Base-by-base conservation (phyloP, 2,888 invertebrate species). In the Gerris lacustris region DNA sequence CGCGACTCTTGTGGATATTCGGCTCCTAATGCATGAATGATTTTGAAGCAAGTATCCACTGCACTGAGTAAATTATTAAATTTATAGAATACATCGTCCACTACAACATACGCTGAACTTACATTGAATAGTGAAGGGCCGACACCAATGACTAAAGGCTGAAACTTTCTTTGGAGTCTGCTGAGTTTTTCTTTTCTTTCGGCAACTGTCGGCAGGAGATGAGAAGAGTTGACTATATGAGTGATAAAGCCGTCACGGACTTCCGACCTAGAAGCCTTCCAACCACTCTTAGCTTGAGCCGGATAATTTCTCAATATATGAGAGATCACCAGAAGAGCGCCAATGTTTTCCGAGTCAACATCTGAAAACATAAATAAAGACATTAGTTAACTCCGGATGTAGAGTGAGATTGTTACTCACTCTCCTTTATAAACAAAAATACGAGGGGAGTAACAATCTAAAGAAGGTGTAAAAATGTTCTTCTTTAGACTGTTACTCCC, bases 1-100 rank as follows among this genome's bases (percentile, higher is more conserved):
- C 74, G 70, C 55, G 70, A 69, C 6, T 62, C 72, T 45, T 67
- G 69, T 0, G 74, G 73, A 69, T 75, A 76, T 17, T 70, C 55
- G 6, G 72, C 64, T 63, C 75, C 69, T 5, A 74, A 66, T 0
- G 74, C 74, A 63, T 76, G 75, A 66, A 74, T 75, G 9, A 63
- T 47, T 69, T 76, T 75, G 47, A 73, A 76, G 63, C 75, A 74
- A 55, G 70, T 17, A 69, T 76, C 76, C 0, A 76, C 17, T 5
- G 74, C 75, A 66, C 6, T 2, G 44, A 67, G 18, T n/a, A 67
- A 67, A n/a, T 43, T 45, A 44, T 44, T 45, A 4, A 67, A 67
- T 43, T 67, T 67, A 43, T 67, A 67, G 43, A 67, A 67, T 44
- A 45, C 45, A 15, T 67, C 67, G 11, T 67, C 67, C 11, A 67